Percentiles rank a stretch among this genome's conserved stretches.
Conservation (phyloP, 2,888 invertebrate species). For the Mimas tiliae region DNA sequence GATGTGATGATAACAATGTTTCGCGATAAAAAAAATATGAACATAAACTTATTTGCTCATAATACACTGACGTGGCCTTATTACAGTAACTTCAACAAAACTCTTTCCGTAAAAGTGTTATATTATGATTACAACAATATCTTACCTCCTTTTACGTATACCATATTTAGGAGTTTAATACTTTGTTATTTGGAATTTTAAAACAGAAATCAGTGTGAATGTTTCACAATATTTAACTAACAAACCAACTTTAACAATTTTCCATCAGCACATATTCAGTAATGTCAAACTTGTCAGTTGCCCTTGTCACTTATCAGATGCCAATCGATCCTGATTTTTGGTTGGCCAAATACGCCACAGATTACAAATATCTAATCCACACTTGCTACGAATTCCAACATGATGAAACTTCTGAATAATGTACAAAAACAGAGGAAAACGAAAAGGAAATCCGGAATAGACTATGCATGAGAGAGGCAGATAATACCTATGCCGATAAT, state of each 20-base stretch:
- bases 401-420: no score
- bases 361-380: no score
- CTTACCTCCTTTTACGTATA: constrained; percentile 63
- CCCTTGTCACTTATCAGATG: no score
- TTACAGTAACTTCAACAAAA: not conserved
- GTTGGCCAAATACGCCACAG: no score
- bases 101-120: not conserved
- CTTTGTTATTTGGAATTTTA: not conserved
- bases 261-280: no score
- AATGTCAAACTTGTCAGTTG: no score
- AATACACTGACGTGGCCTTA: constrained; percentile 8
- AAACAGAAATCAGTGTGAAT: not conserved
- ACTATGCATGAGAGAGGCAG: not conserved
- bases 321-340: no score
- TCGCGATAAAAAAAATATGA: not conserved
- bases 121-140: not conserved
- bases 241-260: not conserved
- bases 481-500: not conserved
- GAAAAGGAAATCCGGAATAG: no score
- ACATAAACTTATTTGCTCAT: not conserved
- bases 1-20: not conserved
- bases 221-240: not conserved
- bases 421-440: no score
- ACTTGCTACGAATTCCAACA: no score
- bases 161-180: constrained; percentile 44